Base-by-base conservation (phyloP, 2,797 vertebrate species). In the Xenops minutus region DNA sequence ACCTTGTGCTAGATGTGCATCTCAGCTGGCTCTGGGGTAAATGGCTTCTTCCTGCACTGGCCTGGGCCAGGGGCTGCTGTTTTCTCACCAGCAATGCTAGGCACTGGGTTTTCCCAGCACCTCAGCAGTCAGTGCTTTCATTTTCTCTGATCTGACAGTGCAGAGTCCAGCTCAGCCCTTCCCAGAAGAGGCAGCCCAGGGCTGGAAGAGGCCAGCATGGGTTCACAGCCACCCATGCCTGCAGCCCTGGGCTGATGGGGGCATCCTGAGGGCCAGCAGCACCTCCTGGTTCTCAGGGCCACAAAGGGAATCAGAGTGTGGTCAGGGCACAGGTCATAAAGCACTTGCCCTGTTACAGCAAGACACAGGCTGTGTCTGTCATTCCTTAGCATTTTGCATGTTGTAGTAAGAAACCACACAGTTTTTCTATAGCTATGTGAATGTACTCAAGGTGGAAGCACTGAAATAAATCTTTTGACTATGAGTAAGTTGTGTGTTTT, bases 391-490 rank as follows among this genome's bases (percentile, higher is more conserved):
- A 24, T 73, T 87, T 79, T 41, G 43, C n/a, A 69, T 14, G 2
- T 17, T 55, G 27, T 46, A 78, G 10, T 80, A 67, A 87, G 84
- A 87, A 94, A 85, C 68, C n/a, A 10, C 7, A 2, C 24, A 46
- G 41, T 26, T 89, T 89, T 92, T 64, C 58, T 81, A 27, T 36
- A 23, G 66, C 71, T 90, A 26, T 32, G 7, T 85, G 59, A 88
- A 82, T 55, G 41, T 23, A 39, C 43, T 62, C n/a, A 27, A 81
- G 76, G 67, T 95, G 77, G 92, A 85, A 96, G 87, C 75, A 72
- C 56, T 66, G 61, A 94, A 93, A 94, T 56, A 49, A 90, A 67
- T 55, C 61, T 88, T 95, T 92, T 95, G 88, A 63, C 73, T 93
- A 67, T 69, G 27, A 62, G 27, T 44, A 84, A 49, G 43, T 12